Conservation (phyloP, 64 coral and sea anemone genomes). For the Pachyseris speciosa region DNA sequence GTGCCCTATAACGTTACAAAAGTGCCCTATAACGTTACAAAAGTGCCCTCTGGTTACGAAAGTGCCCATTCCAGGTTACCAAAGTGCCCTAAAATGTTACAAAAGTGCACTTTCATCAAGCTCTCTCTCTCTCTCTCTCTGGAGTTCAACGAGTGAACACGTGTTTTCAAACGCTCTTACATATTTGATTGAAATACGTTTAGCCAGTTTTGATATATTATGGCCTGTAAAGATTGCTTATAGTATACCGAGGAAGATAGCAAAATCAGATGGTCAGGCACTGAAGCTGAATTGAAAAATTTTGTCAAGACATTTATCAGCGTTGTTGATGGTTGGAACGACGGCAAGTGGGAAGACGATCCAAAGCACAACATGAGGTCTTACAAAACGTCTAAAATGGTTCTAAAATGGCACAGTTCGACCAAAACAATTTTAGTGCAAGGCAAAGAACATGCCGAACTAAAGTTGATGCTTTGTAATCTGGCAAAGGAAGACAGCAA, state of each 20-base stretch:
- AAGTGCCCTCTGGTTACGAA: too few species aligned
- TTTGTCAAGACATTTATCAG: conserved; percentile 4
- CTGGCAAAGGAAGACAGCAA: background rate
- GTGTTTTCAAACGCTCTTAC: too few species aligned
- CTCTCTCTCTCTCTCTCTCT: too few species aligned
- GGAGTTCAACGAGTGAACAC: too few species aligned
- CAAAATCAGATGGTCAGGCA: background rate
- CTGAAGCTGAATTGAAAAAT: background rate
- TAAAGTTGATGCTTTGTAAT: conserved; percentile 7
- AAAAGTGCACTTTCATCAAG: too few species aligned
- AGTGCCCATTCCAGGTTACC: too few species aligned
- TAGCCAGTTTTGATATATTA: background rate
- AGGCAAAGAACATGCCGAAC: conserved; percentile 34
- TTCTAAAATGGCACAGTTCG: conserved; percentile 52
- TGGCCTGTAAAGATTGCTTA: background rate
- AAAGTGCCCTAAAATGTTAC: too few species aligned
- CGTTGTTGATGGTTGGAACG: background rate
- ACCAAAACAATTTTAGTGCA: conserved; percentile 44
- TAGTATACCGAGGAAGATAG: background rate
- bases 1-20: too few species aligned
- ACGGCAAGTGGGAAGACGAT: conserved; percentile 30
- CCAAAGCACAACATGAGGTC: conserved; percentile 30
- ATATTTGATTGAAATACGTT: too few species aligned
- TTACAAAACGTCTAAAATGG: conserved; percentile 52
- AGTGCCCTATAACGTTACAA: too few species aligned